A percentile compares a stretch with the other conserved stretches of the same genome.
Evolutionary conservation across 2,113 vertebrate genomes (phyloP).

Genomic region (Rissa tridactyla): DNA sequence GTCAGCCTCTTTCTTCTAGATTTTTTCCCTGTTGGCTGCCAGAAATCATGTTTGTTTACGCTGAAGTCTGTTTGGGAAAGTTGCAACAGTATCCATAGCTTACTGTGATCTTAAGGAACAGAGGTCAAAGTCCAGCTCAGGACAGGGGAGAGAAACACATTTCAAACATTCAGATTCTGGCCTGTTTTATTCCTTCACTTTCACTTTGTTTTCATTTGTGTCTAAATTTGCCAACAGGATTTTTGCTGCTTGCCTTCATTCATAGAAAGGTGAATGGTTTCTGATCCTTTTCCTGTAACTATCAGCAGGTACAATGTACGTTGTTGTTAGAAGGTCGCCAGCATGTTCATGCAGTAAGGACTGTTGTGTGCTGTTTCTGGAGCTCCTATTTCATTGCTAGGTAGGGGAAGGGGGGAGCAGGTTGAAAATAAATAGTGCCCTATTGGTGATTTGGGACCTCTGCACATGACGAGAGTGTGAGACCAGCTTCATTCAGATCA

Average conservation of each 20-base stretch:
- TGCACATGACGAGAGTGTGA: background rate
- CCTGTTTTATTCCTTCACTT: background rate
- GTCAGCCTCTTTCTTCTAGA: background rate
- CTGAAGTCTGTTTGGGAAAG: background rate
- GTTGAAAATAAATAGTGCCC: background rate
- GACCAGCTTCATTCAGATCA: too few relatives aligned
- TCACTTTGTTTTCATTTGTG: background rate
- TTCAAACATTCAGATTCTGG: background rate
- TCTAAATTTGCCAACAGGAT: background rate
- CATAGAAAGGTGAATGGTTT: background rate
- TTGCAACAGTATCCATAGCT: background rate
- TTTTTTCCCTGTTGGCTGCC: background rate
- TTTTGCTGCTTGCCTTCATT: background rate
- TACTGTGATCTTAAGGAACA: background rate
- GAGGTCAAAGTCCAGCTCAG: background rate
- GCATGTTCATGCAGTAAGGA: background rate
- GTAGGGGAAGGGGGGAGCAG: background rate
- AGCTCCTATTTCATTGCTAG: background rate
- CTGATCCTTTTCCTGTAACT: background rate
- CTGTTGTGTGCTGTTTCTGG: background rate
- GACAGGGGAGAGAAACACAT: background rate
- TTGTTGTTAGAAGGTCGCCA: background rate
- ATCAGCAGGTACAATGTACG: background rate
- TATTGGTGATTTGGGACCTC: background rate
- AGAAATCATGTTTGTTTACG: background rate